phyloP scores from a whole-genome alignment of 2,888 invertebrate genomes.

The Oasisia sp. region DNA sequence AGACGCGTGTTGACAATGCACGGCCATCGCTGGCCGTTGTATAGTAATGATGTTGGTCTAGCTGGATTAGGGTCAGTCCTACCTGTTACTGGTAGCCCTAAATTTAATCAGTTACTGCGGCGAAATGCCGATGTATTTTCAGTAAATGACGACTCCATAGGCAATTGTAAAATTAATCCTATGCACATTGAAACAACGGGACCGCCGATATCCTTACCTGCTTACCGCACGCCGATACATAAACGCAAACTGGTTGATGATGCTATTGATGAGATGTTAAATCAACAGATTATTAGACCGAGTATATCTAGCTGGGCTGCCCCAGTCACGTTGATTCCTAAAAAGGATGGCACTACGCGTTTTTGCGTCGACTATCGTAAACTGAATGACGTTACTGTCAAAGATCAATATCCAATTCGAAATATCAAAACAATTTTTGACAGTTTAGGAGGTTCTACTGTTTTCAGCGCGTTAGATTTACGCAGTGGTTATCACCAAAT shows the following conservation, averaged over 20 bases:
- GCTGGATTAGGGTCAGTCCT: not conserved
- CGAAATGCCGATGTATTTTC: constrained; percentile 30
- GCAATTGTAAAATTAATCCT: too few species aligned
- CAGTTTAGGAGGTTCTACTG: not conserved
- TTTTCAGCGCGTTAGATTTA: constrained; percentile 28
- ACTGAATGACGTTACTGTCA: constrained; percentile 27
- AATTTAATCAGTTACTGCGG: not conserved
- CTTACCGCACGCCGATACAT: too few species aligned
- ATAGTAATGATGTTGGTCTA: not conserved
- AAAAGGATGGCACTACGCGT: constrained; percentile 31
- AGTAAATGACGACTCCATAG: too few species aligned
- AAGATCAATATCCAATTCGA: constrained; percentile 28
- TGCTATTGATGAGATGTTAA: too few species aligned
- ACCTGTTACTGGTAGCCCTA: not conserved
- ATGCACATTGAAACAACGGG: too few species aligned
- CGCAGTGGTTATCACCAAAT: constrained; percentile 29
- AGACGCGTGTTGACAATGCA: too few species aligned
- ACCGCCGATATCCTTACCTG: too few species aligned
- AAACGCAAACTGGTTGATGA: too few species aligned
- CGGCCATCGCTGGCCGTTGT: too few species aligned
- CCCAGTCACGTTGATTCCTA: constrained; percentile 28
- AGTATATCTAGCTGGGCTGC: too few species aligned
- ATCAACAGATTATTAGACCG: constrained; percentile 23
- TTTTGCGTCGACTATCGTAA: constrained; percentile 34
- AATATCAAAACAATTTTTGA: constrained; percentile 32